A percentile compares a stretch with the other conserved stretches of the same genome.
Conservation (phyloP, 2,797 vertebrate species). For the Gymnopithys bicolor region DNA sequence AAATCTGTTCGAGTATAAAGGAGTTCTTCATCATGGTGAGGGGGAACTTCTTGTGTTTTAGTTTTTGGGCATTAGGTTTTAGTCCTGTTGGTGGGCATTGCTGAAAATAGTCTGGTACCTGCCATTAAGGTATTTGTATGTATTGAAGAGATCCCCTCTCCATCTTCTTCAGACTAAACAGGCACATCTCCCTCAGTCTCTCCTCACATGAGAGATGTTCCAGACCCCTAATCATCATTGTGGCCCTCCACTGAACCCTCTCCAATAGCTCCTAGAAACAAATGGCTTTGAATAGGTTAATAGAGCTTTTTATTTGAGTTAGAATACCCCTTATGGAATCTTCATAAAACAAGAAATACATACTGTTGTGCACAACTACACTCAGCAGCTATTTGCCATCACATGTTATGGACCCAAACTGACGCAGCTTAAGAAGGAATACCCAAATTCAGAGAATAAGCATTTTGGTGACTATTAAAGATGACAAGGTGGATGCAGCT, state of each 20-base stretch:
- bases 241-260: background rate
- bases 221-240: background rate
- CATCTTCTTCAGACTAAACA: background rate
- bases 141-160: background rate
- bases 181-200: background rate
- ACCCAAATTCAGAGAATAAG: background rate
- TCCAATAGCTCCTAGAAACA: background rate
- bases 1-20: background rate
- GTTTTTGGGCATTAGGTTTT: background rate
- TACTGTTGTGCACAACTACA: background rate
- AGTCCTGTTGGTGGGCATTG: background rate
- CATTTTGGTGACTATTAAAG: background rate
- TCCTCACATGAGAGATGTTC: background rate
- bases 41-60: background rate
- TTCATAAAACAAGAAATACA: background rate
- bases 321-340: background rate
- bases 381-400: background rate
- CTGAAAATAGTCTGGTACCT: background rate
- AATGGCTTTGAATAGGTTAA: background rate
- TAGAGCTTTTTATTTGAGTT: background rate
- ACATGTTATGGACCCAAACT: background rate
- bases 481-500: background rate
- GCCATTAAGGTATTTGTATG: background rate
- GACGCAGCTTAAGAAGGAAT: background rate
- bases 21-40: background rate